phyloP scores from a whole-genome alignment of 2,113 vertebrate genomes.

The Speoplatyrhinus poulsoni region DNA sequence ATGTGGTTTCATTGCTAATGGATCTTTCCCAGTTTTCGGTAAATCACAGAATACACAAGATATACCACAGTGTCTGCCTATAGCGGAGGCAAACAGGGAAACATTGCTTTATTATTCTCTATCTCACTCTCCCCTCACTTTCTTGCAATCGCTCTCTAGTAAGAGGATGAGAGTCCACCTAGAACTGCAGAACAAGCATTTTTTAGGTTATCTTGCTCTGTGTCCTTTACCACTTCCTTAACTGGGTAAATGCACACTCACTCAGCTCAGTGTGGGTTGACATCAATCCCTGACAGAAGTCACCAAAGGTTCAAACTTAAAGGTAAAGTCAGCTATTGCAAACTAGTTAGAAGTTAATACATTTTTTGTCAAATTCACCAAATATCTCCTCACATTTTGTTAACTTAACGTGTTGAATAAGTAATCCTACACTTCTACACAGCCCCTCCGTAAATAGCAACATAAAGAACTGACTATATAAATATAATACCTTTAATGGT shows the following conservation, averaged over 20 bases:
- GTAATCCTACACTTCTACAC: no score
- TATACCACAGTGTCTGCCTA: slow-evolving; percentile 13
- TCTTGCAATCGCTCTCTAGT: not conserved
- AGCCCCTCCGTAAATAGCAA: no score
- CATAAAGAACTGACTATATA: not conserved
- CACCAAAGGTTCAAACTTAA: slow-evolving; percentile 37
- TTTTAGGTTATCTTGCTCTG: slow-evolving; percentile 27
- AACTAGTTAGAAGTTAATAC: no score
- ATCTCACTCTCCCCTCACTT: slow-evolving; percentile 7
- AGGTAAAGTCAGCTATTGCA: not conserved
- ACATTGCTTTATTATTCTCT: slow-evolving; percentile 36
- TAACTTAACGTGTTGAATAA: no score
- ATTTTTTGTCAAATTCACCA: no score
- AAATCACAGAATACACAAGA: slow-evolving; percentile 54
- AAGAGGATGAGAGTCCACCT: slow-evolving; percentile 18
- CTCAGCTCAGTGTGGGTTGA: slow-evolving; percentile 30
- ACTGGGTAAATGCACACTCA: slow-evolving; percentile 46
- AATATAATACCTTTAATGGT: slow-evolving; percentile 4
- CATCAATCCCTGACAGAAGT: slow-evolving; percentile 48
- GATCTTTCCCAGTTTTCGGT: slow-evolving; percentile 52
- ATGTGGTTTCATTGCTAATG: slow-evolving; percentile 68
- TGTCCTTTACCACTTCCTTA: slow-evolving; percentile 9
- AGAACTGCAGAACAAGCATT: slow-evolving; percentile 36
- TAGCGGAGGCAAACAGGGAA: slow-evolving; percentile 25
- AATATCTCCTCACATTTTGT: no score